Conservation (phyloP, 1,140 invertebrate species). For the Microplitis mediator region DNA sequence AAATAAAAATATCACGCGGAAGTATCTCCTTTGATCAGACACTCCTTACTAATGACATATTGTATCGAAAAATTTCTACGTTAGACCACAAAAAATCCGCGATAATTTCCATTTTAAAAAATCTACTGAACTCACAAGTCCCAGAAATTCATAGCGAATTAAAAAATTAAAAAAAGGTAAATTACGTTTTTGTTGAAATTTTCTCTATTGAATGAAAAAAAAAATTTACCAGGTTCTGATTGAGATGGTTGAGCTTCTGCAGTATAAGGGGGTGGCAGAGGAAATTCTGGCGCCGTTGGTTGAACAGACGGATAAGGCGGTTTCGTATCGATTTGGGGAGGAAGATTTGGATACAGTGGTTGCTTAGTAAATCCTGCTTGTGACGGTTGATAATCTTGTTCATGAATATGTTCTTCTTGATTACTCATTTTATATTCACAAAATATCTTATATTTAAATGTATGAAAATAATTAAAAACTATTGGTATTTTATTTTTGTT, state of each 20-base stretch:
- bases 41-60: no score
- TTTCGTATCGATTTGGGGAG: no score
- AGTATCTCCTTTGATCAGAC: no score
- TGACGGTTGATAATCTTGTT: background rate
- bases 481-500: no score
- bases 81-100: no score
- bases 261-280: constrained; percentile 34
- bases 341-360: no score
- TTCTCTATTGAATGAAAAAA: background rate
- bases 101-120: no score
- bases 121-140: no score
- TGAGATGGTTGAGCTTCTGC: constrained; percentile 13
- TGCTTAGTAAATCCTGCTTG: no score
- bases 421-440: background rate
- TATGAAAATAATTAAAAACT: no score
- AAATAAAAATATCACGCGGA: no score
- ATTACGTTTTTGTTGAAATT: background rate
- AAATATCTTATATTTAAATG: background rate
- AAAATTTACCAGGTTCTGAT: constrained; percentile 5
- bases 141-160: background rate
- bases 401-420: constrained; percentile 11
- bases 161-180: constrained; percentile 1
- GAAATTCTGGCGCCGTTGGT: constrained; percentile 33
- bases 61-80: no score
- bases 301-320: background rate